These are phyloP conservation scores for Ochropleura plecta DNA, from an alignment of 2,888 invertebrate genomes.

Conservation along the genomic window DNA sequence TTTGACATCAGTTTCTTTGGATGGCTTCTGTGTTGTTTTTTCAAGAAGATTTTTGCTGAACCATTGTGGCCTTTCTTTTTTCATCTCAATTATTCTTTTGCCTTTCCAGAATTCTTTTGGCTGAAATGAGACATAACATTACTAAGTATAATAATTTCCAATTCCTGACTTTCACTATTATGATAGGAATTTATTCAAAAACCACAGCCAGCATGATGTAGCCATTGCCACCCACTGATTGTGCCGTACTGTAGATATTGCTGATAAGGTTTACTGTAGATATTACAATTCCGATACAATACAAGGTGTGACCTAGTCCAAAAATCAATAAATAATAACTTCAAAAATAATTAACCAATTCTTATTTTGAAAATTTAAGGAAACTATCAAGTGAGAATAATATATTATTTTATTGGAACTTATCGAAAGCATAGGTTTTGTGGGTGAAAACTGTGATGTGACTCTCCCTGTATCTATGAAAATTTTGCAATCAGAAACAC, in stretches of 20 bases:
- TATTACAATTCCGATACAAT: too few species aligned
- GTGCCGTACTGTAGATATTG: too few species aligned
- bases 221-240: too few species aligned
- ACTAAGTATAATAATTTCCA: background rate
- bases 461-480: background rate
- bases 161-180: background rate
- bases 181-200: background rate
- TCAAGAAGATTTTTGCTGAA: conserved; percentile 96
- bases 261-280: too few species aligned
- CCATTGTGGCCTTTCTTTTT: conserved; percentile 96
- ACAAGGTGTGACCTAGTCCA: too few species aligned
- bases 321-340: too few species aligned
- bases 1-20: conserved; percentile 93
- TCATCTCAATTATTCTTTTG: conserved; percentile 96
- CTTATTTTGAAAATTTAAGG: too few species aligned
- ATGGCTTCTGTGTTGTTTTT: conserved; percentile 93
- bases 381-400: too few species aligned
- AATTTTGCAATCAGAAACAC: background rate
- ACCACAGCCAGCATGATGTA: too few species aligned
- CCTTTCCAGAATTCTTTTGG: conserved; percentile 91
- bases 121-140: conserved; percentile 74
- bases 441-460: too few species aligned
- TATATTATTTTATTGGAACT: too few species aligned
- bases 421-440: background rate
- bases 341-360: too few species aligned